Percentiles rank a stretch among this genome's conserved stretches.
phyloP scores from a whole-genome alignment of 2,113 vertebrate species.

The Stictonetta naevosa region DNA sequence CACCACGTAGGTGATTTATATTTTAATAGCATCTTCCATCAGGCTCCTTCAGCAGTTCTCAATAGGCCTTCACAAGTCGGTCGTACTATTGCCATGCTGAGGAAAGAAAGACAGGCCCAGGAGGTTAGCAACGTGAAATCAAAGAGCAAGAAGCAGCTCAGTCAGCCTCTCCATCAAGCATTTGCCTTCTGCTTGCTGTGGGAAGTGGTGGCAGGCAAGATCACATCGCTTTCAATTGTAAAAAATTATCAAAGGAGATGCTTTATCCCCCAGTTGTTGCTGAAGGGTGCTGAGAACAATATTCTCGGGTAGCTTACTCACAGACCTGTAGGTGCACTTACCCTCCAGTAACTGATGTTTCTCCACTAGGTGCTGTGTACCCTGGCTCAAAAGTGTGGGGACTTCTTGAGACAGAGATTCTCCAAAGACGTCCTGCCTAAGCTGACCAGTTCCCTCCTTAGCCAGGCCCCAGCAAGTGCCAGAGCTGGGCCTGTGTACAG shows the following conservation, averaged over 20 bases:
- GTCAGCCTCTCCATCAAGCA: not conserved
- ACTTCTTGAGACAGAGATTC: slow-evolving; percentile 89
- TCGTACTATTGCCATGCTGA: not conserved
- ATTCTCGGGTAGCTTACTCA: not conserved
- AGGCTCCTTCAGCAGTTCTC: not conserved
- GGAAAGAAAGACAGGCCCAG: not conserved
- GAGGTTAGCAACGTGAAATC: not conserved
- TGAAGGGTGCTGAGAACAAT: not conserved
- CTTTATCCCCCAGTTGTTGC: not conserved
- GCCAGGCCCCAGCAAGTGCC: slow-evolving; percentile 87
- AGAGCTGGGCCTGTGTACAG: slow-evolving; percentile 86
- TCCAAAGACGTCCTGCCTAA: slow-evolving; percentile 91
- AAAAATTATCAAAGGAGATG: too few species aligned
- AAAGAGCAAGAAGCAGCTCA: not conserved
- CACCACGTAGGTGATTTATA: not conserved
- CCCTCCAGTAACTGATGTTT: not conserved
- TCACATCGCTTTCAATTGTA: not conserved
- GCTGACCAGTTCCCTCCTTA: slow-evolving; percentile 80
- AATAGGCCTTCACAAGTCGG: not conserved
- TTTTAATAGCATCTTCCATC: not conserved
- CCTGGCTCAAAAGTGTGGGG: slow-evolving; percentile 84
- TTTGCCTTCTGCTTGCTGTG: not conserved
- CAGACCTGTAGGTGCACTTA: not conserved
- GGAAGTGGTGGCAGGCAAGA: not conserved
- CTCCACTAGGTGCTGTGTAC: slow-evolving; percentile 85